Percentiles rank a stretch among this genome's conserved stretches.
Evolutionary conservation across 2,888 invertebrate genomes (phyloP).

Genomic region (Lutraria lutraria): DNA sequence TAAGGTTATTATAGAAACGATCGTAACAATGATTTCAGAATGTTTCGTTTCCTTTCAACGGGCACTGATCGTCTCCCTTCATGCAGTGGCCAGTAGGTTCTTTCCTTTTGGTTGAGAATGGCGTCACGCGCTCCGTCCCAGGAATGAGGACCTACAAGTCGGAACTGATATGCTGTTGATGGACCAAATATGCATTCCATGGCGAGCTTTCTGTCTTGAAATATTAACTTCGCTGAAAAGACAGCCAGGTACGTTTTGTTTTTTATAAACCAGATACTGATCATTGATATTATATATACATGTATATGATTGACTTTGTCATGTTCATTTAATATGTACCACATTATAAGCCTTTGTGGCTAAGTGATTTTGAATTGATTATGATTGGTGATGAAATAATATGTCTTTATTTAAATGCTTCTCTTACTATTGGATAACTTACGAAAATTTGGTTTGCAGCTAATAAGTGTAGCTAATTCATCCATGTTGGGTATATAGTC

Average conservation of each 20-base stretch:
- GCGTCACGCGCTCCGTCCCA: conserved; percentile 87
- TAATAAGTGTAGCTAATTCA: conserved; percentile 86
- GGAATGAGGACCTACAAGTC: conserved; percentile 86
- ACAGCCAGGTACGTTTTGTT: neutral
- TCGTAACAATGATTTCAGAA: neutral
- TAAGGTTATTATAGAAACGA: neutral
- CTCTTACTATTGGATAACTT: conserved; percentile 44
- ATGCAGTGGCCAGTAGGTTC: conserved; percentile 73
- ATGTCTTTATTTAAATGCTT: no score
- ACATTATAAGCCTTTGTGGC: no score
- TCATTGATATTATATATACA: no score
- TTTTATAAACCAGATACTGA: no score
- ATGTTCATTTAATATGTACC: no score
- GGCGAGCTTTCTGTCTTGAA: conserved; percentile 80
- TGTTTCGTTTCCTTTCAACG: neutral
- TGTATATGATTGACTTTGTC: no score
- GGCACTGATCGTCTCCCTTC: neutral
- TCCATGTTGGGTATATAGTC: conserved; percentile 86
- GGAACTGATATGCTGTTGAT: conserved; percentile 85
- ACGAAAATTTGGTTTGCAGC: conserved; percentile 86
- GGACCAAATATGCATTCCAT: conserved; percentile 82
- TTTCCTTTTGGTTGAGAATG: conserved; percentile 84
- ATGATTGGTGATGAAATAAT: no score
- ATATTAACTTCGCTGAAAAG: conserved; percentile 74
- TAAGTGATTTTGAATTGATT: no score